Base-by-base conservation (phyloP, 2,888 invertebrate genomes). In the Phyto melanocephala region DNA sequence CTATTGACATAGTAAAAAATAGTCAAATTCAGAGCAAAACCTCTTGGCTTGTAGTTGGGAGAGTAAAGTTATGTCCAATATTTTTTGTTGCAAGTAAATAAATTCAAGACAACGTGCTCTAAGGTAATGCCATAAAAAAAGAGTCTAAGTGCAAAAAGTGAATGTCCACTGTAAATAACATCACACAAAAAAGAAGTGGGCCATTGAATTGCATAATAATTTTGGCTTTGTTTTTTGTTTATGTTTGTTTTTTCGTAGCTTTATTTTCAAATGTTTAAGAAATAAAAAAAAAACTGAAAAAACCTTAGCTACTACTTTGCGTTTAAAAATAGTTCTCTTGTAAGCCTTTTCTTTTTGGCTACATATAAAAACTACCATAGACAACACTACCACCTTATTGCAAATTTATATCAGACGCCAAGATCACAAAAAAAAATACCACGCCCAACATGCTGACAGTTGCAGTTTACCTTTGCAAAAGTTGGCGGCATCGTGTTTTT, bases 71-170 rank as follows among this genome's bases (percentile, higher is more conserved):
- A 20, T 75, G 56, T 45, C 56, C 47, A 40, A 15, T 11, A 56
- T 37, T 22, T 45, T 72, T 52, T 37, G 24, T 62, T 60, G 5
- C 11, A 65, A 80, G 40, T 67, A 77, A 81, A 82, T 54, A 54
- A 71, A 70, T 71, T 82, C 78, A 82, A 75, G 81, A 79, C 78
- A 79, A 82, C 82, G 79, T 75, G 79, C 70, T 79, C 37, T 33
- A 70, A 79, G 79, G 60, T 35, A 62, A 58, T 75, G 42, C 56
- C 42, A 65, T 24, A 50, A 62, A 78, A 68, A 74, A 62, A 37
- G 47, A 76, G 79, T 72, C 67, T 72, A 62, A 78, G 78, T 67
- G 72, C 72, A 58, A 81, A 54, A 79, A 82, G 82, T 82, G 82
- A 82, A 82, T 82, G 81, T 78, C 58, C 60, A 47, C 40, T 62